Conservation (phyloP, 2,113 vertebrate genomes). For the Thunnus maccoyii region DNA sequence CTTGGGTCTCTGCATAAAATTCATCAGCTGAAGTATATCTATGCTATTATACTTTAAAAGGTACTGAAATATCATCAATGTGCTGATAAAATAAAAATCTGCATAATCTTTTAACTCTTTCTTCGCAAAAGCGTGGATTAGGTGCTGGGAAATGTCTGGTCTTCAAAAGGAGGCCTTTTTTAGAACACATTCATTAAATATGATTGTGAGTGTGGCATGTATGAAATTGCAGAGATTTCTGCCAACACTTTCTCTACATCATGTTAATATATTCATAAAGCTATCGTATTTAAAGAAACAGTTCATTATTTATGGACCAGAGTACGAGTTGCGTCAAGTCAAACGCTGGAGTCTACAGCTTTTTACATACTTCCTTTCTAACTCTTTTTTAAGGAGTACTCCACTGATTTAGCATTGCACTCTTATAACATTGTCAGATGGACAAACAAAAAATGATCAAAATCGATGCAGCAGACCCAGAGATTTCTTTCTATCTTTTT, state of each 20-base stretch:
- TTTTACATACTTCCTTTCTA: background rate
- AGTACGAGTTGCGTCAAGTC: slow-evolving; percentile 26
- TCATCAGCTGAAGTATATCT: background rate
- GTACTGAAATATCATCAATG: background rate
- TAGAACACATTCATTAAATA: slow-evolving; percentile 51
- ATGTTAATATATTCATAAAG: slow-evolving; percentile 58
- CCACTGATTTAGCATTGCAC: too few relatives aligned
- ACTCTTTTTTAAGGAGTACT: background rate
- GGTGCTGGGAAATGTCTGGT: background rate
- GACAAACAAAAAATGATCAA: too few relatives aligned
- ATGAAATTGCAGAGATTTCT: slow-evolving; percentile 47
- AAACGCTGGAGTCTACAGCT: background rate
- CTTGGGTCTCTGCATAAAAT: background rate
- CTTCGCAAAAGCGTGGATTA: background rate
- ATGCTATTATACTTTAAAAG: background rate
- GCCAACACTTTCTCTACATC: slow-evolving; percentile 37
- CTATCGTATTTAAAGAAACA: slow-evolving; percentile 67
- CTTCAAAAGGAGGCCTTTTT: slow-evolving; percentile 31
- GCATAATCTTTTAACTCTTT: background rate
- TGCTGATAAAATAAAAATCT: background rate
- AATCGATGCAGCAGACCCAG: too few relatives aligned
- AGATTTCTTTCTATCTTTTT: too few relatives aligned
- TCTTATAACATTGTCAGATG: too few relatives aligned
- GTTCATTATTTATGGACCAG: slow-evolving; percentile 67
- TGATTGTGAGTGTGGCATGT: slow-evolving; percentile 38